phyloP scores from a whole-genome alignment of 2,888 invertebrate species.

The Rhodophaea formosa region DNA sequence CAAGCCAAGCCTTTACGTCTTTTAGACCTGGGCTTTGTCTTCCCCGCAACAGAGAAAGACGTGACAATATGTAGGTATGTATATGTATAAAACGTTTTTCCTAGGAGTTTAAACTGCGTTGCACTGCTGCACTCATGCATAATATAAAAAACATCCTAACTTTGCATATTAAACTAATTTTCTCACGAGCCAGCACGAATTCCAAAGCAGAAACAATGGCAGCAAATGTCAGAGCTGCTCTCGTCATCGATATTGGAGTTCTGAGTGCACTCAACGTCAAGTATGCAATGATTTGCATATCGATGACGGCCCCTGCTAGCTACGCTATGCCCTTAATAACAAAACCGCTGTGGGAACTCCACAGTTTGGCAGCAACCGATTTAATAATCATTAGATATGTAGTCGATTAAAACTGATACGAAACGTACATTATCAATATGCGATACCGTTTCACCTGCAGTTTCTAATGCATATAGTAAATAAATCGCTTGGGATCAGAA shows the following conservation, averaged over 20 bases:
- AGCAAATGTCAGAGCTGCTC: conserved; percentile 58
- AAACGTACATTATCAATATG: no score
- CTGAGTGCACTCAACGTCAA: conserved; percentile 57
- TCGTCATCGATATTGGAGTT: conserved; percentile 40
- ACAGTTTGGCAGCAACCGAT: conserved; percentile 15
- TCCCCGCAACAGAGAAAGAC: no score
- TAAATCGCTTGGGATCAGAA: no score
- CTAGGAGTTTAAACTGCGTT: no score
- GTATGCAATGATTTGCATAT: conserved; percentile 72
- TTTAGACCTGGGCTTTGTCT: no score
- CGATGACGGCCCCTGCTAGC: conserved; percentile 45
- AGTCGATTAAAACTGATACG: not conserved
- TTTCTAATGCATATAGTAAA: no score
- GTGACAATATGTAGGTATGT: no score
- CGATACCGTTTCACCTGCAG: no score
- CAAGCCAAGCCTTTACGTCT: no score
- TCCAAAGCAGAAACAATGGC: conserved; percentile 57
- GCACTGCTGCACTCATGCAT: no score
- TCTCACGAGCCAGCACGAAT: conserved; percentile 32
- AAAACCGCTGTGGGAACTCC: conserved; percentile 20
- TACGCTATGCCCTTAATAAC: not conserved
- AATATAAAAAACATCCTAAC: not conserved
- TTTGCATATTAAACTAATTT: not conserved
- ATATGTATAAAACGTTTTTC: no score
- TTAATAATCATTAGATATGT: conserved; percentile 9